Conservation (phyloP, 1,140 invertebrate species). For the Elysia chlorotica region DNA sequence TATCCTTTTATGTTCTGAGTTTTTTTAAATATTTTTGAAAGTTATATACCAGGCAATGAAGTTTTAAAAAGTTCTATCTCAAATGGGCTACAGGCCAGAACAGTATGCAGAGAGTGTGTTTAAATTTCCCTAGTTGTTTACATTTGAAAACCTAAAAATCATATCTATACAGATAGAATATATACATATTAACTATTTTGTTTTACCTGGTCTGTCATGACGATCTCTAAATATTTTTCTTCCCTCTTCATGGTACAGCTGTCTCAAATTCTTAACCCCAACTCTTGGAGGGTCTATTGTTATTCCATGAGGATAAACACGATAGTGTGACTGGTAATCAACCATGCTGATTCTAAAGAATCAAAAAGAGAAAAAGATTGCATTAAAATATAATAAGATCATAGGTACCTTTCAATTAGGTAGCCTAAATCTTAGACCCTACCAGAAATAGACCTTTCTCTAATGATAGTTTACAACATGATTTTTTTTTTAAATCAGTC, state of each 20-base stretch:
- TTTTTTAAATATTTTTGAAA: neutral
- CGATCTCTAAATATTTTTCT: slow-evolving; percentile 1
- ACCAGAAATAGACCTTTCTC: too few species aligned
- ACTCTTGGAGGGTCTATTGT: slow-evolving; percentile 11
- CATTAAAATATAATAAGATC: too few species aligned
- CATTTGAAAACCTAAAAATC: too few species aligned
- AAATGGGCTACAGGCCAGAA: neutral
- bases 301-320: neutral
- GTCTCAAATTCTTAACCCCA: slow-evolving; percentile 31
- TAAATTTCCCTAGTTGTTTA: neutral
- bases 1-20: neutral
- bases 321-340: neutral
- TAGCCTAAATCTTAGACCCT: too few species aligned
- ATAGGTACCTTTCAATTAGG: too few species aligned
- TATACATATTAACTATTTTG: neutral
- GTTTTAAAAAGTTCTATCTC: neutral
- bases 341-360: too few species aligned
- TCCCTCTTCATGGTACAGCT: slow-evolving; percentile 38
- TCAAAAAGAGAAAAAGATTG: too few species aligned
- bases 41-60: neutral
- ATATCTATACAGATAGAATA: too few species aligned
- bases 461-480: too few species aligned
- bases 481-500: too few species aligned
- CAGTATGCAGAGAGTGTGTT: neutral
- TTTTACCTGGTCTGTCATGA: slow-evolving; percentile 22